These are phyloP conservation scores for Varroa destructor DNA, from an alignment of 1,140 invertebrate species.

Conservation along the genomic window DNA sequence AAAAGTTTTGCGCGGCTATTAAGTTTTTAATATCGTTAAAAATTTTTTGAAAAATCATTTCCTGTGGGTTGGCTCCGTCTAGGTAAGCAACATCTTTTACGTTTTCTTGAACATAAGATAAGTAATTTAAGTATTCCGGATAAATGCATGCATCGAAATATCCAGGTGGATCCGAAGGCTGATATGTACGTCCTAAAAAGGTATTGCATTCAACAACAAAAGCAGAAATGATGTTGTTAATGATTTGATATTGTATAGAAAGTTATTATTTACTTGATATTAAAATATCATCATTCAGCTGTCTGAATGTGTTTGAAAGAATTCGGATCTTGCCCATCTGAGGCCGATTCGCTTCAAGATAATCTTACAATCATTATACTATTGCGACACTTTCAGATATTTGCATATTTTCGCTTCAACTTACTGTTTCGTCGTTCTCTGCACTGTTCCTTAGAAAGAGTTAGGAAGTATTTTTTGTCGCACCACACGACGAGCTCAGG, in stretches of 20 bases:
- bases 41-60: too few relatives aligned
- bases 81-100: not conserved
- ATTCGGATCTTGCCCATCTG: too few relatives aligned
- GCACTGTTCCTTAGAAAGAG: constrained; percentile 1
- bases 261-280: too few relatives aligned
- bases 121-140: not conserved
- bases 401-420: not conserved
- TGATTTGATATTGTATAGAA: too few relatives aligned
- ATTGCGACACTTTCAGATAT: too few relatives aligned
- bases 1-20: too few relatives aligned
- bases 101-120: not conserved
- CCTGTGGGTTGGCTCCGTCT: not conserved
- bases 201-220: not conserved
- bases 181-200: constrained; percentile 3
- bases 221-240: too few relatives aligned
- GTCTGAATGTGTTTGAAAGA: too few relatives aligned
- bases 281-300: too few relatives aligned
- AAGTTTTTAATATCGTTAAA: too few relatives aligned
- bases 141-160: constrained; percentile 1
- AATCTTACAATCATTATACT: too few relatives aligned
- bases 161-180: constrained; percentile 2
- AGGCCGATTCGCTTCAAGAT: too few relatives aligned
- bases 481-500: not conserved
- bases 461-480: constrained; percentile 18
- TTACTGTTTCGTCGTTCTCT: not conserved